Percentiles rank a stretch among this genome's conserved stretches.
Conservation (phyloP, 2,797 vertebrate species). For the Platyrinchus mystaceus region DNA sequence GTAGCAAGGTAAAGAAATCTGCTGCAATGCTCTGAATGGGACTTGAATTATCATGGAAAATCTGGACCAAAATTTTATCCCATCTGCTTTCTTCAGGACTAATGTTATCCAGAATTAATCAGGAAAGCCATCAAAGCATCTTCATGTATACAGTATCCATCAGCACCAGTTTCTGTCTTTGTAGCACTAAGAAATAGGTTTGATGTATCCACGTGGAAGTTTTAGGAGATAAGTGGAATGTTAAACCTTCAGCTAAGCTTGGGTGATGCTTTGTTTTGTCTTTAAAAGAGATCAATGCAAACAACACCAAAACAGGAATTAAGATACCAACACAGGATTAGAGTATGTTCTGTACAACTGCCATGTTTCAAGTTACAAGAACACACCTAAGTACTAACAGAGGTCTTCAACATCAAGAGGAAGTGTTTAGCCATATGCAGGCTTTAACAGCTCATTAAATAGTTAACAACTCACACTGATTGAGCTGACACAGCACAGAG, state of each 20-base stretch:
- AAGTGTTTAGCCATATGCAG: neutral
- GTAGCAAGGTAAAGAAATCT: neutral
- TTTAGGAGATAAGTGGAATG: neutral
- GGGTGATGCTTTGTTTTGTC: neutral
- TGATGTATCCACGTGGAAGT: neutral
- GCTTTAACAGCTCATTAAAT: neutral
- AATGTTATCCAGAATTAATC: neutral
- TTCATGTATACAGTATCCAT: neutral
- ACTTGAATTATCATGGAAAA: neutral
- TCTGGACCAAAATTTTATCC: neutral
- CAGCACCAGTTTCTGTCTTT: neutral
- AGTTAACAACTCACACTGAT: neutral
- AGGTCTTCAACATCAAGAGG: neutral
- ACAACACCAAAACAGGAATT: neutral
- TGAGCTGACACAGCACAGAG: neutral
- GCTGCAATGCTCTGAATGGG: neutral
- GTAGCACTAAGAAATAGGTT: neutral
- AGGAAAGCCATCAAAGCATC: neutral
- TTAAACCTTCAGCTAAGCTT: neutral
- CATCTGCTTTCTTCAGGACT: neutral
- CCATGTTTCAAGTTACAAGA: neutral
- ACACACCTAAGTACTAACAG: neutral
- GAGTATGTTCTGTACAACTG: accelerated
- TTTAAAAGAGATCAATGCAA: neutral
- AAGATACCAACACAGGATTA: neutral